A percentile compares a stretch with the other conserved stretches of the same genome.
phyloP scores from a whole-genome alignment of 2,113 vertebrate species.

The Saiga tatarica region DNA sequence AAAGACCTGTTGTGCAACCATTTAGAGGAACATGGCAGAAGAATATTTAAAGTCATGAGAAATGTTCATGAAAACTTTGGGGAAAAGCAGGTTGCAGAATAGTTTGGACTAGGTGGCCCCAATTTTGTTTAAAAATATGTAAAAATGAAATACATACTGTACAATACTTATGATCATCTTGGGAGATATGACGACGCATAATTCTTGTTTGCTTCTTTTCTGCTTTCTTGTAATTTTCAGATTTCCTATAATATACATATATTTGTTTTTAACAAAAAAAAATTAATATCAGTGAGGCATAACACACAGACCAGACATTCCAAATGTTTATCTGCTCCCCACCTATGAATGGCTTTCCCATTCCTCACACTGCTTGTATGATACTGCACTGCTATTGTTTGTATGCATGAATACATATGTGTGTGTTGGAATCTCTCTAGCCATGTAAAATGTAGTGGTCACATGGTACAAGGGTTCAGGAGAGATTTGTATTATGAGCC shows the following conservation, averaged over 20 bases:
- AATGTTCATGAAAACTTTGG: background rate
- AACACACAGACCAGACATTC: background rate
- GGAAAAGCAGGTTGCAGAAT: background rate
- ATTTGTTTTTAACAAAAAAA: background rate
- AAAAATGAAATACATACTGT: background rate
- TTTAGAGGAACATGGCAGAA: background rate
- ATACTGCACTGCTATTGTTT: background rate
- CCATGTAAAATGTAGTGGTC: background rate
- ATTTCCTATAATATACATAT: background rate
- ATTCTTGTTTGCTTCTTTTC: background rate
- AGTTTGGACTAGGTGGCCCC: background rate
- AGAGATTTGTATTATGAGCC: background rate
- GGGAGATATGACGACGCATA: background rate
- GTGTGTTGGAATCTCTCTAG: background rate
- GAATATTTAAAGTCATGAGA: background rate
- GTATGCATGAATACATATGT: accelerated
- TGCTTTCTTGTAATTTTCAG: background rate
- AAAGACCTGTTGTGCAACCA: background rate
- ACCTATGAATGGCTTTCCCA: background rate
- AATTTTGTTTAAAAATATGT: background rate
- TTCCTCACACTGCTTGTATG: background rate
- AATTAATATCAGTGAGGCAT: background rate
- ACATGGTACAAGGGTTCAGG: background rate
- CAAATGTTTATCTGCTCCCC: background rate
- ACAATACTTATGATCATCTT: background rate